phyloP scores from a whole-genome alignment of 2,888 invertebrate species.

The Palloptera scutellata region DNA sequence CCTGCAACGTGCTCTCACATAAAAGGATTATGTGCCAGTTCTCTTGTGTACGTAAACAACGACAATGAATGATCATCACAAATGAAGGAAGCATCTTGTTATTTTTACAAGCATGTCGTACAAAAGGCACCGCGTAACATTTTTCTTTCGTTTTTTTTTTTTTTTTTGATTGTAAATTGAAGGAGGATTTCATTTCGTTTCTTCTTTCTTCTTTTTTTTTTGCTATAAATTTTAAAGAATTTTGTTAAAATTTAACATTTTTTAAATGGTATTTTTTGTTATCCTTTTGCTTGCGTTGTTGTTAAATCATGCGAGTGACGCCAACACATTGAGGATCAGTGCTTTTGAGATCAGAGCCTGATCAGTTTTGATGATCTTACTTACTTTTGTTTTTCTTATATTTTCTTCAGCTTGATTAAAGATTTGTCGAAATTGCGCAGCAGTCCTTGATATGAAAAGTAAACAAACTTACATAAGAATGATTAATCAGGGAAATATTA shows the following conservation, averaged over 20 bases:
- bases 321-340: conserved; percentile 20
- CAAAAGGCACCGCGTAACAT: background rate
- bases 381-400: conserved; percentile 14
- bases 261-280: conserved; percentile 50
- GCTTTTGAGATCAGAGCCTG: background rate
- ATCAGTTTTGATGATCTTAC: conserved; percentile 15
- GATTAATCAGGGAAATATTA: too few relatives aligned
- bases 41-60: background rate
- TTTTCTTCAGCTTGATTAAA: conserved; percentile 44
- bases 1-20: conserved; percentile 54
- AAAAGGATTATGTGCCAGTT: conserved; percentile 55
- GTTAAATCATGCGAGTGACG: conserved; percentile 26
- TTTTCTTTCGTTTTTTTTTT: conserved; percentile 26
- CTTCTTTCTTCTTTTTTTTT: conserved; percentile 30
- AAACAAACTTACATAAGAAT: too few relatives aligned
- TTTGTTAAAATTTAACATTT: conserved; percentile 44
- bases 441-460: background rate
- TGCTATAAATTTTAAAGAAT: conserved; percentile 34
- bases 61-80: background rate
- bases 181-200: conserved; percentile 48
- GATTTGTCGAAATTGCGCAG: conserved; percentile 44
- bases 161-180: conserved; percentile 39
- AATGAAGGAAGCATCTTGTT: conserved; percentile 49
- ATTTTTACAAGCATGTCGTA: conserved; percentile 40
- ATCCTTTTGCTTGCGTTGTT: conserved; percentile 25